Percentiles rank a stretch among this genome's conserved stretches.
phyloP scores from a whole-genome alignment of 2,888 invertebrate genomes.

The Prosopocoilus inquinatus region DNA sequence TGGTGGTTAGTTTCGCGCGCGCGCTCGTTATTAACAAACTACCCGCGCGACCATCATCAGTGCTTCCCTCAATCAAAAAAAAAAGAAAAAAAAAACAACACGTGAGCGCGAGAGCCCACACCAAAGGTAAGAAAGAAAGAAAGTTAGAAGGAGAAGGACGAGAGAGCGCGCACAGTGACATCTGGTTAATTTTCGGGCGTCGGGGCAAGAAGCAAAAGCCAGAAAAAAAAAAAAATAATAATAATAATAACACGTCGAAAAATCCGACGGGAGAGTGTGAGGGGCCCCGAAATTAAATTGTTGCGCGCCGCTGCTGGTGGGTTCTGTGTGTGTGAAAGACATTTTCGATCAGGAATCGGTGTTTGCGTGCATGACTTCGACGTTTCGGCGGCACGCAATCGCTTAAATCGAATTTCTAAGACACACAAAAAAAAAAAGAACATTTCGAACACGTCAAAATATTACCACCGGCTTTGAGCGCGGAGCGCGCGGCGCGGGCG shows the following conservation, averaged over 20 bases:
- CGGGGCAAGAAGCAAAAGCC: too few relatives aligned
- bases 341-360: constrained; percentile 35
- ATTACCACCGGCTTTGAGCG: constrained; percentile 16
- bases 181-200: too few relatives aligned
- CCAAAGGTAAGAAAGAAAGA: too few relatives aligned
- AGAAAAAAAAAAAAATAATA: too few relatives aligned
- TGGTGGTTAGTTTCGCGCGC: background rate
- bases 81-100: too few relatives aligned
- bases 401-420: constrained; percentile 32
- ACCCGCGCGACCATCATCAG: too few relatives aligned
- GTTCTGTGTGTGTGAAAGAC: constrained; percentile 33
- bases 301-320: background rate
- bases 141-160: too few relatives aligned
- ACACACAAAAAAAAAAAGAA: constrained; percentile 21
- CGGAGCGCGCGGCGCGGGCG: constrained; percentile 8
- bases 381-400: constrained; percentile 34
- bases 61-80: too few relatives aligned
- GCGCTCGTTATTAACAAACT: too few relatives aligned
- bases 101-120: too few relatives aligned
- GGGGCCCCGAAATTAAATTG: background rate
- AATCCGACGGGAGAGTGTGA: too few relatives aligned
- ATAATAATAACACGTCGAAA: background rate
- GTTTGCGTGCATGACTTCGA: constrained; percentile 35
- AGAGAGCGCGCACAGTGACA: too few relatives aligned
- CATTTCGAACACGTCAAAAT: background rate